A percentile compares a stretch with the other conserved stretches of the same genome.
Conservation (phyloP, 2,113 vertebrate species). For the Hassar affinis region DNA sequence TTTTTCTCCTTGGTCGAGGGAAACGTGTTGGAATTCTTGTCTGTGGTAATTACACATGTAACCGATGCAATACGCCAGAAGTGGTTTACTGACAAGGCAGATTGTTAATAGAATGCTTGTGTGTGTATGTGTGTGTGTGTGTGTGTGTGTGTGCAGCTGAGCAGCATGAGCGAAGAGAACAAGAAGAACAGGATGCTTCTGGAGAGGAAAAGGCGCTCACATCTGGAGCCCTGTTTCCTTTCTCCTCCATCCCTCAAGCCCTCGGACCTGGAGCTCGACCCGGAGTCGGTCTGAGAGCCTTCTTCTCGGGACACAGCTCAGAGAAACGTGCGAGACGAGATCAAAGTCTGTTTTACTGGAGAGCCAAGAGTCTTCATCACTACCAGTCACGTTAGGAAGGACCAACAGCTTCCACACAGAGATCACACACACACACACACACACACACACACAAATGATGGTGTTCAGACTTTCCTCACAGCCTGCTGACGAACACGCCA, state of each 20-base stretch:
- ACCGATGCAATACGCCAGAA: slow-evolving; percentile 45
- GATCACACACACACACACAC: background rate
- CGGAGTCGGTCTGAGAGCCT: background rate
- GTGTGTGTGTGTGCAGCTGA: slow-evolving; percentile 57
- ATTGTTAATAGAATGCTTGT: slow-evolving; percentile 30
- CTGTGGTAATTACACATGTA: slow-evolving; percentile 1
- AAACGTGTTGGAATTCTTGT: background rate
- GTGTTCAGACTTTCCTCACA: background rate
- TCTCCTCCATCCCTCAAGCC: slow-evolving; percentile 37
- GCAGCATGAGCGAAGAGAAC: slow-evolving; percentile 61
- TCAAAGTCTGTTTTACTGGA: background rate
- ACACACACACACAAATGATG: background rate
- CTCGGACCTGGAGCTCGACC: slow-evolving; percentile 15
- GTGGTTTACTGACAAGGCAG: slow-evolving; percentile 42
- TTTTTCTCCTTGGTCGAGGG: background rate
- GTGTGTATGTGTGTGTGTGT: slow-evolving; percentile 24
- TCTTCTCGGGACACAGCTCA: background rate
- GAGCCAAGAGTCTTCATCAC: background rate
- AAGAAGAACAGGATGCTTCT: slow-evolving; percentile 63
- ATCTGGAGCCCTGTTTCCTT: slow-evolving; percentile 13
- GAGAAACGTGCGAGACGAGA: background rate
- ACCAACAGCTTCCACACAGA: background rate
- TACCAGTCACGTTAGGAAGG: background rate
- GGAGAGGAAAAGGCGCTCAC: too few relatives aligned
- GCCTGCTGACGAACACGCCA: background rate